Evolutionary conservation across 2,888 invertebrate genomes (phyloP).

Genomic region (Thalpophila matura): DNA sequence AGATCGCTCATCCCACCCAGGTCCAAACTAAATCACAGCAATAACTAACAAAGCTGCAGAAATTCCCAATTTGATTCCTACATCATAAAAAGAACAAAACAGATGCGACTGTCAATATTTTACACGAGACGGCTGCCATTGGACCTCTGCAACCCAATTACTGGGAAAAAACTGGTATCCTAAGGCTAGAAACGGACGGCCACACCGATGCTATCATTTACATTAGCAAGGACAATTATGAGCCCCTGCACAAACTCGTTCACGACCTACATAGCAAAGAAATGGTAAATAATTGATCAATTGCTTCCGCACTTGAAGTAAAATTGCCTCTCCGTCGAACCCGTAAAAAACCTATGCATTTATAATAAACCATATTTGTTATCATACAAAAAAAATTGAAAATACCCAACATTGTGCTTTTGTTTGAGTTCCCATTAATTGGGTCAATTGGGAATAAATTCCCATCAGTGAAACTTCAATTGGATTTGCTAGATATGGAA

Average conservation of each 20-base stretch:
- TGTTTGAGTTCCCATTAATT: conserved; percentile 28
- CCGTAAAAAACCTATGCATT: conserved; percentile 61
- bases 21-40: no score
- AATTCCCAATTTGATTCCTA: no score
- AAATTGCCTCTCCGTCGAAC: conserved; percentile 65
- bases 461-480: conserved; percentile 19
- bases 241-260: conserved; percentile 13
- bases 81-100: background rate
- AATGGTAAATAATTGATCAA: conserved; percentile 52
- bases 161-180: conserved; percentile 17
- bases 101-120: background rate
- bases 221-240: conserved; percentile 6
- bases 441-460: conserved; percentile 35
- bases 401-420: conserved; percentile 24
- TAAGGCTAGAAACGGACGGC: conserved; percentile 2
- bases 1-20: no score
- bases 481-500: conserved; percentile 24
- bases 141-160: conserved; percentile 21
- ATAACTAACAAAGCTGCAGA: no score
- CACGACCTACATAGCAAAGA: conserved; percentile 31
- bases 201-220: conserved; percentile 27
- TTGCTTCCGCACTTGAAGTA: conserved; percentile 61
- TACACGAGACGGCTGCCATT: conserved; percentile 16
- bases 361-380: conserved; percentile 48
- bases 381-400: conserved; percentile 32